A percentile compares a stretch with the other conserved stretches of the same genome.
Conservation (phyloP, 2,888 invertebrate species). For the Sarcophaga rosellei region DNA sequence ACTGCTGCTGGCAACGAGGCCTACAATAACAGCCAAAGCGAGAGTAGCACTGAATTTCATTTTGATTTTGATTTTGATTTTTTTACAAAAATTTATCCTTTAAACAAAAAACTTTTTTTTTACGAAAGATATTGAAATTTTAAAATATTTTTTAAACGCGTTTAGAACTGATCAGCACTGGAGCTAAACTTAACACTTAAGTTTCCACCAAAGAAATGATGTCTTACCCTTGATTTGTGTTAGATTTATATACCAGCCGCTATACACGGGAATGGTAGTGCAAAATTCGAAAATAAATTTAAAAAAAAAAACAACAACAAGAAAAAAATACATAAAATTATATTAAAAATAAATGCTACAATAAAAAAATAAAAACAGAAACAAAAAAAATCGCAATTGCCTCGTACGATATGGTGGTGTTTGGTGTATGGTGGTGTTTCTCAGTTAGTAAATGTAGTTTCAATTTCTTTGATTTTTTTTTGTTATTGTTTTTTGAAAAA, state of each 20-base stretch:
- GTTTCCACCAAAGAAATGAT: conserved; percentile 82
- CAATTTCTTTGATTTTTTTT: conserved; percentile 41
- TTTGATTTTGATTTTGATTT: conserved; percentile 57
- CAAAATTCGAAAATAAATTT: conserved; percentile 70
- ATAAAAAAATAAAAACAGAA: conserved; percentile 62
- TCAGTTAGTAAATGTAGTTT: conserved; percentile 36
- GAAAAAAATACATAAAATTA: neutral
- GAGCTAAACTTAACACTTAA: conserved; percentile 81
- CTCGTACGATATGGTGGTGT: conserved; percentile 10
- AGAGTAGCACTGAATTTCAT: conserved; percentile 77
- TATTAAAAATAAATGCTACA: conserved; percentile 41
- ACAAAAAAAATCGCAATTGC: conserved; percentile 66
- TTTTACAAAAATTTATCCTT: conserved; percentile 60
- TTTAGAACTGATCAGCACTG: conserved; percentile 76
- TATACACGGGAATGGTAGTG: conserved; percentile 61
- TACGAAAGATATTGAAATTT: conserved; percentile 6
- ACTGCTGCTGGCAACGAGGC: conserved; percentile 74
- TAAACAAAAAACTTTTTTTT: conserved; percentile 55
- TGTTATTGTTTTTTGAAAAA: conserved; percentile 17
- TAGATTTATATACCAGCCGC: conserved; percentile 81
- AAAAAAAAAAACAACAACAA: conserved; percentile 25
- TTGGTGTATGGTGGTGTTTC: too few species aligned
- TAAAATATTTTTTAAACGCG: conserved; percentile 20
- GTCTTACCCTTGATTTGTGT: conserved; percentile 76
- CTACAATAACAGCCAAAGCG: conserved; percentile 76